Evolutionary conservation across 2,888 invertebrate genomes (phyloP), one percentile per base, ranked within the genome.

Genomic region (Eupeodes latifasciatus): DNA sequence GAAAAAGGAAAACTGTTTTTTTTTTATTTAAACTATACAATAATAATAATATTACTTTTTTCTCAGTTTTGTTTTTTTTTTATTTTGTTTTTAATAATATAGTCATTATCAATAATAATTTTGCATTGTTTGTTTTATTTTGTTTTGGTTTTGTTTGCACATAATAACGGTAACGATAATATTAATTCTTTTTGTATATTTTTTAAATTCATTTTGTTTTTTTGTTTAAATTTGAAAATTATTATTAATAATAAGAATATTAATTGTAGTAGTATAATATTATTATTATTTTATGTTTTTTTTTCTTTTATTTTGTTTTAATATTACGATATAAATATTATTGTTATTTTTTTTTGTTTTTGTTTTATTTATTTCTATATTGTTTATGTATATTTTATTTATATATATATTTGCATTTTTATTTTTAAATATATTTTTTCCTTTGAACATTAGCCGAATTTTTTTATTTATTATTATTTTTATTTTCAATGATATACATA

Each of bases 231-330:
- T 47, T 88, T 81, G 67, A 81, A 87, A 87, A 87, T 87, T 87
- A 87, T 87, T 87, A 87, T 87, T 83, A 84, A 85, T 85, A 88
- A 88, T 88, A 88, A 88, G 88, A 88, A 89, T 89, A 89, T 89
- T 85, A 82, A 82, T 79, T 85, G 81, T 85, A 79, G 81, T 85
- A 82, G 85, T 85, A 71, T 71, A 89, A 89, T 89, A 85, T 89
- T 85, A 79, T 85, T 85, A 89, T 85, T 82, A 92, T 92, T 91
- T 91, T 92, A 92, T 92, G 90, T 91, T 90, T 91, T 90, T 90
- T 90, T 90, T 86, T 19, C 19, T 19, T 19, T 19, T 19, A 19
- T 19, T 40, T 89, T 89, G 79, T 77, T 87, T 81, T 88, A 86
- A 90, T 80, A 90, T 81, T 88, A 88, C 88, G 88, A 88, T 88